These are phyloP conservation scores for Erethizon dorsatum DNA, from an alignment of 2,797 vertebrate genomes.

Conservation along the genomic window DNA sequence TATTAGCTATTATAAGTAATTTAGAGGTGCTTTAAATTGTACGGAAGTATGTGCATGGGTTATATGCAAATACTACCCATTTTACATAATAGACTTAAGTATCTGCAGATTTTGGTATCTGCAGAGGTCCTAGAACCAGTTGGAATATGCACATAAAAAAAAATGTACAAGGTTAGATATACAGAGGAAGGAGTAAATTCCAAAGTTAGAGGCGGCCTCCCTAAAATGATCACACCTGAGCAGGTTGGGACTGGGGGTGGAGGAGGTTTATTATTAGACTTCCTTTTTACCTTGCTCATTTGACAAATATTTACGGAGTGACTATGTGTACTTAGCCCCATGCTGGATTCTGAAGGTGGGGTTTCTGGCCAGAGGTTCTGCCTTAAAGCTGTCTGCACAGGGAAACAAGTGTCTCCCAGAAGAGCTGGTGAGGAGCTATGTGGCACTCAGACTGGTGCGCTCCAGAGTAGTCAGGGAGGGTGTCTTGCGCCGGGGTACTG, in stretches of 20 bases:
- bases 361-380: neutral
- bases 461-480: neutral
- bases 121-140: neutral
- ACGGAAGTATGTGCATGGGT: neutral
- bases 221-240: neutral
- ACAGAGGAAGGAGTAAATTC: neutral
- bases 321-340: neutral
- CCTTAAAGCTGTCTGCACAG: neutral
- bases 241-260: too few relatives aligned
- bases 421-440: neutral
- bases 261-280: neutral
- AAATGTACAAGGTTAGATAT: neutral
- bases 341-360: neutral
- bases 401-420: neutral
- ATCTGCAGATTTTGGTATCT: neutral
- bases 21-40: neutral
- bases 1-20: neutral
- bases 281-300: neutral
- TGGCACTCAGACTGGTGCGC: neutral
- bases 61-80: neutral
- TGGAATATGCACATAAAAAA: neutral
- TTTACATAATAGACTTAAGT: neutral
- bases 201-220: too few relatives aligned
- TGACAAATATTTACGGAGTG: neutral
- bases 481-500: neutral